A percentile compares a stretch with the other conserved stretches of the same genome.
These are phyloP conservation scores for Zaprionus lachaisei DNA, from an alignment of 1,140 invertebrate species.

Conservation along the genomic window DNA sequence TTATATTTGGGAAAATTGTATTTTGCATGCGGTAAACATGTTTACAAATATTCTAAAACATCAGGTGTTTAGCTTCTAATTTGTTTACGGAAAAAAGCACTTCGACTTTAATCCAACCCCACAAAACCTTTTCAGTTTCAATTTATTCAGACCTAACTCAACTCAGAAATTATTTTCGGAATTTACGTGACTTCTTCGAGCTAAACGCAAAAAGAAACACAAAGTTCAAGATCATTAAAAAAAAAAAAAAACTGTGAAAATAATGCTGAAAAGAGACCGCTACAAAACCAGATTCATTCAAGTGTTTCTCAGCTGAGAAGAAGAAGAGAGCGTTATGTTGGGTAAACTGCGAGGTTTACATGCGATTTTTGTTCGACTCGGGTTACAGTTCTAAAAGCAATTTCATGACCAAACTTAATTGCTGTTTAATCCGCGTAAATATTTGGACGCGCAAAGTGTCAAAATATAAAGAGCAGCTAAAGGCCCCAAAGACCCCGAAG, in stretches of 20 bases:
- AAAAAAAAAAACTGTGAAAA: not conserved
- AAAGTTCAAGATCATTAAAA: constrained; percentile 1
- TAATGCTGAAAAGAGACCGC: not conserved
- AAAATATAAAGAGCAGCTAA: constrained; percentile 21
- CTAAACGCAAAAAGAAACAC: not conserved
- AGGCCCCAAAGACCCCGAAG: not conserved
- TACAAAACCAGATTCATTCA: not conserved
- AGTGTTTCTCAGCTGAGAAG: not conserved
- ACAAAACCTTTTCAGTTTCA: not conserved
- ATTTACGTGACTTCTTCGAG: not conserved
- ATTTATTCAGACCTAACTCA: not conserved
- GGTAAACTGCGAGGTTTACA: not conserved
- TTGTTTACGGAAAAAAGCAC: not conserved
- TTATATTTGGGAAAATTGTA: too few species aligned
- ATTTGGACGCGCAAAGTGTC: constrained; percentile 55
- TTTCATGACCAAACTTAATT: constrained; percentile 67
- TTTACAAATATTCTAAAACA: not conserved
- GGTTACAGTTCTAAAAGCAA: constrained; percentile 59
- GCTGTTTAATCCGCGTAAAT: constrained; percentile 71
- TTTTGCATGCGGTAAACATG: too few species aligned
- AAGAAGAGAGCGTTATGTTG: not conserved
- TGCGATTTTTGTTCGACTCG: not conserved
- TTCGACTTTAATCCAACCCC: not conserved
- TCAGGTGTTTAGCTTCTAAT: not conserved
- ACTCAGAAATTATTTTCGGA: not conserved